Evolutionary conservation across 2,888 invertebrate species (phyloP).

Genomic region (Osmoderma eremita): DNA sequence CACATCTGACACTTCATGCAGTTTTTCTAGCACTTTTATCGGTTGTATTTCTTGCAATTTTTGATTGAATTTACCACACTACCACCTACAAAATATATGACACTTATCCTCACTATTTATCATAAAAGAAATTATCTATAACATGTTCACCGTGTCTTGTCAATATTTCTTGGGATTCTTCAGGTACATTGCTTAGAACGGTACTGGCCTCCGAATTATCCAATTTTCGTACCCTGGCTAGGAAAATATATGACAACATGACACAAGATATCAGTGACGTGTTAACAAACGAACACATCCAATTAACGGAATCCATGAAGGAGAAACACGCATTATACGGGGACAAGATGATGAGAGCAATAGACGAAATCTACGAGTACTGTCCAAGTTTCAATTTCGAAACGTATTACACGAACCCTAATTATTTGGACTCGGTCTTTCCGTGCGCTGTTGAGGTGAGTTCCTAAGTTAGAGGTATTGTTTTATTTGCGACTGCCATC

Average conservation of each 20-base stretch:
- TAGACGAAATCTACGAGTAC: constrained; percentile 58
- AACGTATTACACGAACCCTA: constrained; percentile 53
- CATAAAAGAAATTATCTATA: too few species aligned
- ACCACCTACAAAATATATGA: too few species aligned
- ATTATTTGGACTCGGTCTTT: constrained; percentile 54
- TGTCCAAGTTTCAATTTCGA: constrained; percentile 60
- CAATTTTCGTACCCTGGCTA: constrained; percentile 57
- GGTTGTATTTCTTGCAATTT: too few species aligned
- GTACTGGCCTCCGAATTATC: constrained; percentile 58
- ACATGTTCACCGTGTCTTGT: too few species aligned
- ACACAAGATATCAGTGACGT: constrained; percentile 62
- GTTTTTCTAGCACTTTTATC: too few species aligned
- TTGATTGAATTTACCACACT: too few species aligned
- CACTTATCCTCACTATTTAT: too few species aligned
- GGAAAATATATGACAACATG: constrained; percentile 61
- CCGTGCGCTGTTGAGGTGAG: constrained; percentile 46
- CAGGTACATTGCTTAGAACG: constrained; percentile 53
- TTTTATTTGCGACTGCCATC: neutral
- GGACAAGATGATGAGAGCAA: constrained; percentile 58
- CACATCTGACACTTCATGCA: too few species aligned
- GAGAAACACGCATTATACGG: constrained; percentile 53
- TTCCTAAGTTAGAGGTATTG: neutral
- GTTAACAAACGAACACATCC: constrained; percentile 60
- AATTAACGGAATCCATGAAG: constrained; percentile 55
- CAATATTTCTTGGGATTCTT: neutral